A percentile compares a stretch with the other conserved stretches of the same genome.
Conservation (phyloP, 2,113 vertebrate genomes). For the Aldabrachelys gigantea region DNA sequence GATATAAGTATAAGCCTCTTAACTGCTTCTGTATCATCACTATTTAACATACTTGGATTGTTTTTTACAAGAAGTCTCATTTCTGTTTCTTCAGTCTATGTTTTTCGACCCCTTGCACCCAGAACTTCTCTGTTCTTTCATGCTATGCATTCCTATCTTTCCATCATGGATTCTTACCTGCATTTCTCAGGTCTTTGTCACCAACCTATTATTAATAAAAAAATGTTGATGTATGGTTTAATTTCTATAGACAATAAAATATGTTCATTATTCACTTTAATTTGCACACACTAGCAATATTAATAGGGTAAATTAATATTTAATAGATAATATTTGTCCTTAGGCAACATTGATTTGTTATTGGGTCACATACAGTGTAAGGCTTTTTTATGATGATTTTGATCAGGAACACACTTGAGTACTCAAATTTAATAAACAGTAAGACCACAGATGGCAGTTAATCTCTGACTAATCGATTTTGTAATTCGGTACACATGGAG, state of each 20-base stretch:
- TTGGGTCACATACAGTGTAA: neutral
- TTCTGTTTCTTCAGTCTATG: neutral
- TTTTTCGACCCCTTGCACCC: neutral
- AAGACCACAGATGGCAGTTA: constrained; percentile 61
- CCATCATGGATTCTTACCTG: neutral
- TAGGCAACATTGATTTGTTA: constrained; percentile 9
- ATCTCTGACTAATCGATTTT: constrained; percentile 60
- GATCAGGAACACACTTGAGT: constrained; percentile 16
- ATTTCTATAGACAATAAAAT: constrained; percentile 10
- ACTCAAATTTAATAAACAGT: constrained; percentile 61
- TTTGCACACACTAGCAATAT: neutral
- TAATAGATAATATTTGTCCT: neutral
- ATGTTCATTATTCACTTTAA: neutral
- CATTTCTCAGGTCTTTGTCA: neutral
- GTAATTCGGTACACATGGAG: constrained; percentile 58
- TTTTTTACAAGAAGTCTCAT: neutral
- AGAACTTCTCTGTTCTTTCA: neutral
- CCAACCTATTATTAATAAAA: neutral
- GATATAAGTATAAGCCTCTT: neutral
- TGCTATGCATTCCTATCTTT: neutral
- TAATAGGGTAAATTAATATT: neutral
- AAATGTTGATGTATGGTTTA: neutral
- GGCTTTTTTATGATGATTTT: constrained; percentile 23
- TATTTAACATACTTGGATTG: too few species aligned
- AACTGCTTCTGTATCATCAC: neutral